Conservation (phyloP, 2,797 vertebrate species). For the Diglossa cyanea region DNA sequence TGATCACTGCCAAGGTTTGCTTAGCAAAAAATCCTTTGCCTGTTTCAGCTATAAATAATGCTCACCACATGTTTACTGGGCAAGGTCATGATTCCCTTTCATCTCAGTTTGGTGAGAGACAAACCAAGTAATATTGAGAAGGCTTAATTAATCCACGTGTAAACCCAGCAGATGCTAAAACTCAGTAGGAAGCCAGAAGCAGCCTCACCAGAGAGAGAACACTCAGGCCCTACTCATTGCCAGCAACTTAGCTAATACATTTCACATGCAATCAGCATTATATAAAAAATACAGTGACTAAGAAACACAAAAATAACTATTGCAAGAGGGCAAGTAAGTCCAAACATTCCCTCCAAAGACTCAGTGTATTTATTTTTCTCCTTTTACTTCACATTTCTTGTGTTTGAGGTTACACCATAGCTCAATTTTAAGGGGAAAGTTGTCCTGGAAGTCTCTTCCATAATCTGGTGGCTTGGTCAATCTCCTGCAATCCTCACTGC, state of each 20-base stretch:
- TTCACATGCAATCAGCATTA: conserved; percentile 4
- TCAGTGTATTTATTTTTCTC: neutral
- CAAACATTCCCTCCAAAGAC: neutral
- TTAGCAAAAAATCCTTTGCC: neutral
- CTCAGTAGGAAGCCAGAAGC: neutral
- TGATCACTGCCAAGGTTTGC: neutral
- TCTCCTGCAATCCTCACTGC: accelerated
- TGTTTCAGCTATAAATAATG: neutral
- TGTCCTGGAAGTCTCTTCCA: neutral
- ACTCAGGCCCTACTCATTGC: neutral
- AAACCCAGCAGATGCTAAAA: neutral
- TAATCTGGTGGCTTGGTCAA: neutral
- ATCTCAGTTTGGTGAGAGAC: neutral
- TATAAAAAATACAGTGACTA: neutral
- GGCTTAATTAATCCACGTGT: neutral
- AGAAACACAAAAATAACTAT: neutral
- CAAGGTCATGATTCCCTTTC: neutral
- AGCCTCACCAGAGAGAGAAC: neutral
- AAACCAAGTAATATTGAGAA: neutral
- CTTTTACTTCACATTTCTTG: neutral
- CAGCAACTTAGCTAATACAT: neutral
- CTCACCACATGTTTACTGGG: neutral
- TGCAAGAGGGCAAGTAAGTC: neutral
- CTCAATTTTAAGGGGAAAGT: neutral
- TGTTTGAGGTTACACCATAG: neutral